Percentiles rank a stretch among this genome's conserved stretches.
These are phyloP conservation scores for Papilio aristodemus DNA, from an alignment of 1,140 invertebrate genomes.

Conservation along the genomic window DNA sequence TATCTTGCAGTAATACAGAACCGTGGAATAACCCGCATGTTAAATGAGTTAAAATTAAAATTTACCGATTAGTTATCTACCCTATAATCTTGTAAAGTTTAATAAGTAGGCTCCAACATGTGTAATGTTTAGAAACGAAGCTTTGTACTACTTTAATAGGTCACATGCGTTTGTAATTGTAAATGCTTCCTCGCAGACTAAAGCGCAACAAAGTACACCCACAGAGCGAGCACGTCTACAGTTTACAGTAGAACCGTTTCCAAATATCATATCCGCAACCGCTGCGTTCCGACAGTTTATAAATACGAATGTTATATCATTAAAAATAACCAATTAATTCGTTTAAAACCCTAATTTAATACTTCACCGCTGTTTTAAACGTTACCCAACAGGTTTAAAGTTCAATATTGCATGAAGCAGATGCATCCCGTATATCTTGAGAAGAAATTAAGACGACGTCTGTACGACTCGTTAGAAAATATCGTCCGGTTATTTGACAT, in stretches of 20 bases:
- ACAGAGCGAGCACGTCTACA: not conserved
- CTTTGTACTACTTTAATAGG: conserved; percentile 19
- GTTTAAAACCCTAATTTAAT: conserved; percentile 54
- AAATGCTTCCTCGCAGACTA: conserved; percentile 32
- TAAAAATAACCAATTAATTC: conserved; percentile 67
- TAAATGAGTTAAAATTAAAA: not conserved
- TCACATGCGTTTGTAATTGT: conserved; percentile 28
- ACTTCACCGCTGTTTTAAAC: conserved; percentile 39
- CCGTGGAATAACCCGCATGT: not conserved
- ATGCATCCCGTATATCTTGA: conserved; percentile 41
- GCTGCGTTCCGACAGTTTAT: conserved; percentile 49
- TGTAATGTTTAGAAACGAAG: conserved; percentile 4
- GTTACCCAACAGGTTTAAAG: conserved; percentile 38
- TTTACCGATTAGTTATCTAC: not conserved
- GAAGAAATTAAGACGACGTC: conserved; percentile 52
- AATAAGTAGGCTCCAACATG: not conserved
- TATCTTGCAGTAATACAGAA: no score
- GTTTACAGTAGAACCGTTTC: conserved; percentile 27
- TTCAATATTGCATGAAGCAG: conserved; percentile 31
- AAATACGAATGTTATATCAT: conserved; percentile 53
- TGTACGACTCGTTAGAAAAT: conserved; percentile 54
- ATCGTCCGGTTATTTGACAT: conserved; percentile 50
- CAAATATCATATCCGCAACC: conserved; percentile 42
- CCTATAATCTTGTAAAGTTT: not conserved
- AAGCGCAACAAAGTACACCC: conserved; percentile 30